Percentiles rank a stretch among this genome's conserved stretches.
These are phyloP conservation scores for Mohoua ochrocephala DNA, from an alignment of 2,113 vertebrate genomes.

Conservation along the genomic window DNA sequence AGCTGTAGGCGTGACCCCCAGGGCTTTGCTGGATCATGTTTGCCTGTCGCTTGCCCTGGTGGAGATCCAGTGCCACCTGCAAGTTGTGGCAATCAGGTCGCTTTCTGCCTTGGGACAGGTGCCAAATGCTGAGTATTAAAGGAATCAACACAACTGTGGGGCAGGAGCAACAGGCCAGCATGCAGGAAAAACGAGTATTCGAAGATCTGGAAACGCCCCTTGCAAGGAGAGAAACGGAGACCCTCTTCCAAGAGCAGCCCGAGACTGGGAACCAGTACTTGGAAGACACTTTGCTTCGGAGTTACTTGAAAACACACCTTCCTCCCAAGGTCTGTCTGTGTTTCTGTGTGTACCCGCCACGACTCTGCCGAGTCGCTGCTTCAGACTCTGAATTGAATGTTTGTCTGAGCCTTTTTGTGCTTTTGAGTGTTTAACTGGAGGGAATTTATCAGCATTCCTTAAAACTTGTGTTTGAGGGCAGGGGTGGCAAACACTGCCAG, in stretches of 20 bases:
- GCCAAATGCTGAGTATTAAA: neutral
- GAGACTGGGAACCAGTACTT: constrained; percentile 70
- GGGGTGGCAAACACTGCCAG: neutral
- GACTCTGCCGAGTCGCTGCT: rapidly evolving
- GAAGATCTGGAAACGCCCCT: neutral
- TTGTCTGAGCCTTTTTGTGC: neutral
- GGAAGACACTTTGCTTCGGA: constrained; percentile 75
- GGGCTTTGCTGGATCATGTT: neutral
- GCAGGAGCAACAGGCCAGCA: rapidly evolving
- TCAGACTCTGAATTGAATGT: neutral
- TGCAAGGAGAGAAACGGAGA: constrained; percentile 33
- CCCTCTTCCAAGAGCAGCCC: constrained; percentile 72
- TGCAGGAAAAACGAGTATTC: neutral
- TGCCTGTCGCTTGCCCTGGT: neutral
- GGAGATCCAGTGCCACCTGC: neutral
- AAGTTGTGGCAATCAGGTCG: rapidly evolving
- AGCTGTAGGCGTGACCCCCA: rapidly evolving
- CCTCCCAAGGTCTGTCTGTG: constrained; percentile 68
- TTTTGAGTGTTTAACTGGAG: neutral
- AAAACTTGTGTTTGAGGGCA: neutral
- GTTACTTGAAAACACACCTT: constrained; percentile 73
- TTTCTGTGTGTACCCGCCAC: neutral
- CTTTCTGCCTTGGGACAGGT: neutral
- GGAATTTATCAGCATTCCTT: neutral
- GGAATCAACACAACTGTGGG: rapidly evolving